phyloP scores from a whole-genome alignment of 1,140 invertebrate genomes.

The Psilanteris sp. region DNA sequence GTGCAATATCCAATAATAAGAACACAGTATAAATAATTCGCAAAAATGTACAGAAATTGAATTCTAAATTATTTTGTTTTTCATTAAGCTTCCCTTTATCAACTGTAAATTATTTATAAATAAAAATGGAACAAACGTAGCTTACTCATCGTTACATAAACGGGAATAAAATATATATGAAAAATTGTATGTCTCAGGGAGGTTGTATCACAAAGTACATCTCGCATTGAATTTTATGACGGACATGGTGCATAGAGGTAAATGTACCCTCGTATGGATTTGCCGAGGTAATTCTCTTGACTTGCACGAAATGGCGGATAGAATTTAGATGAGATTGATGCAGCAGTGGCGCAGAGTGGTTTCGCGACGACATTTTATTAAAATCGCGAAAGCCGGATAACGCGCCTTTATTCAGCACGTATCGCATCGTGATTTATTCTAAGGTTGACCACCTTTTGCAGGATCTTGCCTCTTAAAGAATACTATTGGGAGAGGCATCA shows the following conservation, averaged over 20 bases:
- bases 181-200: too few species aligned
- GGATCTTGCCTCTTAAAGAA: slow-evolving; percentile 31
- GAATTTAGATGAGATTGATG: slow-evolving; percentile 62
- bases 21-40: too few species aligned
- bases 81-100: too few species aligned
- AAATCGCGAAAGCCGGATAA: slow-evolving; percentile 58
- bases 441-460: slow-evolving; percentile 53
- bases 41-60: too few species aligned
- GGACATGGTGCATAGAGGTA: slow-evolving; percentile 42
- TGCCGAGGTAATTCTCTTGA: slow-evolving; percentile 58
- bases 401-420: slow-evolving; percentile 56
- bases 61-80: too few species aligned
- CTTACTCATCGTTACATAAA: too few species aligned
- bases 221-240: slow-evolving; percentile 47
- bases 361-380: slow-evolving; percentile 56
- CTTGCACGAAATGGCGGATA: slow-evolving; percentile 52
- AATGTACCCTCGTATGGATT: slow-evolving; percentile 47
- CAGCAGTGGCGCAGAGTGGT: slow-evolving; percentile 39
- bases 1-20: too few species aligned
- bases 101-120: too few species aligned
- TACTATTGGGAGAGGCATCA: slow-evolving; percentile 26
- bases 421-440: slow-evolving; percentile 47
- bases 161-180: too few species aligned
- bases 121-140: too few species aligned
- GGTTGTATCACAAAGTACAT: slow-evolving; percentile 16